Base-by-base conservation (phyloP, 2,888 invertebrate species). In the Nemapogon koenigi region DNA sequence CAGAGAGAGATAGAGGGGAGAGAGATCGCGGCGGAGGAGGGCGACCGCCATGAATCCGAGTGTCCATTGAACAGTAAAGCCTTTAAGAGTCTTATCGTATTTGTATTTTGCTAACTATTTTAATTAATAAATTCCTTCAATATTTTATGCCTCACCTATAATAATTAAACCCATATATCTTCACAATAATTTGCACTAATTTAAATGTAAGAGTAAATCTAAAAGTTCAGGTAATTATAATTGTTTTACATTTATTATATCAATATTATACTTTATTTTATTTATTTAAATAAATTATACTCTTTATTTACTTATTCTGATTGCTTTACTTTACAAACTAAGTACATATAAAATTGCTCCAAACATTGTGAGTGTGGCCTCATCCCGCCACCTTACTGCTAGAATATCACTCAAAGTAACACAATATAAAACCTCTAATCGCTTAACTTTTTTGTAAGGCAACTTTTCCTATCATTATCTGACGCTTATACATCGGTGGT, bases 81-180 rank as follows among this genome's bases (percentile, higher is more conserved):
- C 75, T 70, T 69, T 69, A 72, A 69, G 63, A 71, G 63, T 73
- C 76, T 76, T 78, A 76, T 61, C 73, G 70, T 78, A 76, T 72
- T 72, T 75, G 76, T 76, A 78, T 73, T 78, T 76, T 62, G 75
- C 78, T 78, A 76, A 76, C 76, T 78, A 78, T 76, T 75, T 78
- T 78, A 76, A 75, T 75, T 78, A 76, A 78, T 78, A 78, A 76
- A 78, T 78, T 78, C 76, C 71, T 76, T 72, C 73, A 75, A 76
- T 76, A 76, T 73, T 68, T 76, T 67, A 67, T 75, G 73, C 60
- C 61, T 65, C 66, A 59, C 75, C 73, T 76, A 78, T 75, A 41
- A 76, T 75, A 75, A 75, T 75, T 70, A 70, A 78, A 78, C 66
- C 72, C 76, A 78, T 76, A 76, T 73, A 76, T 66, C 26, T 27